phyloP scores from a whole-genome alignment of 2,888 invertebrate species.

The Anaspis maculata region DNA sequence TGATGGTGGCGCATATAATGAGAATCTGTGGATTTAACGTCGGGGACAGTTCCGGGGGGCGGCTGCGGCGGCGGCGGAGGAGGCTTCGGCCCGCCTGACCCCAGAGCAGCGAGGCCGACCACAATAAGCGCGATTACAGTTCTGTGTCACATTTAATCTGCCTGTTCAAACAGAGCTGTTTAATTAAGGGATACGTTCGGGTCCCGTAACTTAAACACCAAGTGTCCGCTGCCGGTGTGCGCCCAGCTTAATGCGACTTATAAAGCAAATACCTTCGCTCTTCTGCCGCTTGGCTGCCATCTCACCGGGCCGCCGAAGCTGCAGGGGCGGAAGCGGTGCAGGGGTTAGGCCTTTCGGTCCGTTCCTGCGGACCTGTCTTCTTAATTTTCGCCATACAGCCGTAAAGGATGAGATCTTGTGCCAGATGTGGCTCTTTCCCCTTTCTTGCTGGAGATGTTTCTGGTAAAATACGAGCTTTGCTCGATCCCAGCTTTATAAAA shows the following conservation, averaged over 20 bases:
- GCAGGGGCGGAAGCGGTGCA: too few species aligned
- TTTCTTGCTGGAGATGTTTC: too few species aligned
- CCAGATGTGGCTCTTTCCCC: too few species aligned
- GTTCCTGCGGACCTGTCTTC: too few species aligned
- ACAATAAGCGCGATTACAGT: slow-evolving; percentile 46
- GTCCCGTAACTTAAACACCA: slow-evolving; percentile 44
- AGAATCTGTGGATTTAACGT: slow-evolving; percentile 15
- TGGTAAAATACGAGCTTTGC: too few species aligned
- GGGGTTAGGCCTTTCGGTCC: too few species aligned
- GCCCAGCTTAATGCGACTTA: slow-evolving; percentile 31
- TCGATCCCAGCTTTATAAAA: too few species aligned
- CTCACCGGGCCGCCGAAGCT: too few species aligned
- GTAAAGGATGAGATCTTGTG: too few species aligned
- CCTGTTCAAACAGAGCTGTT: slow-evolving; percentile 46
- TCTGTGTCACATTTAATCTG: slow-evolving; percentile 46
- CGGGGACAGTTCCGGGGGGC: slow-evolving; percentile 12
- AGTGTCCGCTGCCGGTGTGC: slow-evolving; percentile 44
- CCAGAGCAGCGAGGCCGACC: slow-evolving; percentile 27
- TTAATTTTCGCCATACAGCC: too few species aligned
- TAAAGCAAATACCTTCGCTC: slow-evolving; percentile 33
- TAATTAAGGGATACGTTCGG: slow-evolving; percentile 45
- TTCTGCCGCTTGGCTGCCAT: too few species aligned
- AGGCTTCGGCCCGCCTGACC: slow-evolving; percentile 24
- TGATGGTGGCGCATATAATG: slow-evolving; percentile 8
- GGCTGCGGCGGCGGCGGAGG: slow-evolving; percentile 6